Evolutionary conservation across 2,888 invertebrate species (phyloP).

Genomic region (Rapana venosa): DNA sequence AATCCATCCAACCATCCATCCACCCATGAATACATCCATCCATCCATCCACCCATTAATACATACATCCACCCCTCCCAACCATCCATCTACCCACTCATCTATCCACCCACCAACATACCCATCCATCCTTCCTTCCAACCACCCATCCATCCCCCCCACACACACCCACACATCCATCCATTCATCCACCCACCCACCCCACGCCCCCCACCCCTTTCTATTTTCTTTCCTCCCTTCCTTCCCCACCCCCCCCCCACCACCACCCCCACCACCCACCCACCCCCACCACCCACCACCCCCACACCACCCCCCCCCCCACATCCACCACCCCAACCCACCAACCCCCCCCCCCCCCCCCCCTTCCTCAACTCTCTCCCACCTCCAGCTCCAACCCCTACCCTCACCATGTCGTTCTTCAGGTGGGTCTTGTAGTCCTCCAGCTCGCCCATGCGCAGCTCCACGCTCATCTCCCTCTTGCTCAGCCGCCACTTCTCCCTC

Average conservation of each 20-base stretch:
- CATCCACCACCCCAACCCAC: not conserved
- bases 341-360: not conserved
- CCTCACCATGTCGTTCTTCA: slow-evolving; percentile 68
- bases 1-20: too few relatives aligned
- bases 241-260: not conserved
- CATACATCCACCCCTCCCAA: too few relatives aligned
- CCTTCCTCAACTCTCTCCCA: not conserved
- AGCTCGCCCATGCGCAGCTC: slow-evolving; percentile 69
- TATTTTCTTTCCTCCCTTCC: too few relatives aligned
- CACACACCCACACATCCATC: too few relatives aligned
- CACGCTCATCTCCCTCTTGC: slow-evolving; percentile 68
- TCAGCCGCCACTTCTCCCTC: slow-evolving; percentile 69
- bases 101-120: too few relatives aligned
- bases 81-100: too few relatives aligned
- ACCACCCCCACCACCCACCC: not conserved
- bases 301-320: not conserved
- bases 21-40: too few relatives aligned
- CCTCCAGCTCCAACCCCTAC: not conserved
- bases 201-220: not conserved
- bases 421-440: slow-evolving; percentile 67
- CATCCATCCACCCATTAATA: not conserved
- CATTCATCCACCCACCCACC: not conserved
- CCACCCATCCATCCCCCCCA: too few relatives aligned
- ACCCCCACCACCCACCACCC: not conserved
- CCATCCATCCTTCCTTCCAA: too few relatives aligned